Evolutionary conservation across 2,797 vertebrate genomes (phyloP).

Genomic region (Aselliscus stoliczkanus): DNA sequence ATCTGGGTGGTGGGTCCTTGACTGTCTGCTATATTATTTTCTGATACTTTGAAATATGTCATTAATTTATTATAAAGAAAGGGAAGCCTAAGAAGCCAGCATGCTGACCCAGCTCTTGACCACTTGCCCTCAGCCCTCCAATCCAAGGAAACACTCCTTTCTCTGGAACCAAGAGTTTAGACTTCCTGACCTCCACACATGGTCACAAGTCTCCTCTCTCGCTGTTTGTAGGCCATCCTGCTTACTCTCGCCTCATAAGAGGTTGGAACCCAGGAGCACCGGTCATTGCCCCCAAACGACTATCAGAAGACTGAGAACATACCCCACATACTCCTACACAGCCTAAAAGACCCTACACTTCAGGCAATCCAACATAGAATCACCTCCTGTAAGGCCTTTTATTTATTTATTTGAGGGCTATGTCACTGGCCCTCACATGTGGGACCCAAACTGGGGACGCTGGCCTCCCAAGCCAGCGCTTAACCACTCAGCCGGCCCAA

Average conservation of each 20-base stretch:
- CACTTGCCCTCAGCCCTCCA: background rate
- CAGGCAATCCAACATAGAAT: background rate
- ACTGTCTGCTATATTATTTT: background rate
- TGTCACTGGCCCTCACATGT: no score
- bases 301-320: background rate
- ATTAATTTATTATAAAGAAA: background rate
- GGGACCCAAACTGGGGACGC: no score
- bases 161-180: background rate
- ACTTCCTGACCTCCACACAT: fast-evolving
- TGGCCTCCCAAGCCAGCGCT: no score
- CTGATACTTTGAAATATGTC: background rate
- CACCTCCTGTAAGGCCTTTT: background rate
- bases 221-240: background rate
- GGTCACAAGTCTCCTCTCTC: background rate
- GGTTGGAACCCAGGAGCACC: background rate
- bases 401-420: no score
- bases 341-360: background rate
- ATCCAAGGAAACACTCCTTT: background rate
- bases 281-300: background rate
- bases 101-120: background rate
- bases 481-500: no score
- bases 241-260: background rate
- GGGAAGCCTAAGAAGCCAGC: background rate
- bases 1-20: background rate
- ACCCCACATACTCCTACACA: background rate